Percentiles rank a stretch among this genome's conserved stretches.
Conservation (phyloP, 2,113 vertebrate genomes). For the Lepidothrix coronata region DNA sequence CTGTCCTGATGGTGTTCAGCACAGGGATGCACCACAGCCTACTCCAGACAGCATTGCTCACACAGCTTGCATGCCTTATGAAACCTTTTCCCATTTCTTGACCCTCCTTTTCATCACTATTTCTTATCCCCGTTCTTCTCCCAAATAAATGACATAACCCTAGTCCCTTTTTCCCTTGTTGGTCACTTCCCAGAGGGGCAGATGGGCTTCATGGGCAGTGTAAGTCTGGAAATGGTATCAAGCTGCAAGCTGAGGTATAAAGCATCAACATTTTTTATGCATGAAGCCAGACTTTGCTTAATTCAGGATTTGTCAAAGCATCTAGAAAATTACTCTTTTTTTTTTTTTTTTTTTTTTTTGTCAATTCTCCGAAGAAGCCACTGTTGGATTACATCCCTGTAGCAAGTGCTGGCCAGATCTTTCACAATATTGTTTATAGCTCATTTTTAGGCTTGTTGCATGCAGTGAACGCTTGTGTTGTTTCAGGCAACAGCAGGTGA, state of each 20-base stretch:
- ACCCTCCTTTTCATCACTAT: not conserved
- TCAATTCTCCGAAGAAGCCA: not conserved
- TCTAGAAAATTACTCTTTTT: slow-evolving; percentile 21
- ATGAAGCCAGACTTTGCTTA: not conserved
- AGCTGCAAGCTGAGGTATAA: not conserved
- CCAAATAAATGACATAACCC: not conserved
- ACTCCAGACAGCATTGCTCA: not conserved
- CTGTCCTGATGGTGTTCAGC: not conserved
- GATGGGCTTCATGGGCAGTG: not conserved
- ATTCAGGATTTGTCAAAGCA: slow-evolving; percentile 1
- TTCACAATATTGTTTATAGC: not conserved
- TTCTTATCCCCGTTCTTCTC: not conserved
- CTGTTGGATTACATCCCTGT: not conserved
- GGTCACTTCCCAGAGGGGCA: not conserved
- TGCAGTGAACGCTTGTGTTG: not conserved
- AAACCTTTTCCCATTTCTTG: not conserved
- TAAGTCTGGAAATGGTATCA: not conserved
- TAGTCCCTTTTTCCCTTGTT: not conserved
- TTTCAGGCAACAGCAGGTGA: slow-evolving; percentile 38
- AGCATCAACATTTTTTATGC: not conserved
- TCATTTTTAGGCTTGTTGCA: not conserved
- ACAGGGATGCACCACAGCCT: not conserved
- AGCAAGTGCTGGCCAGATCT: not conserved
- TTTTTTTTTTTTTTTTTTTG: slow-evolving; percentile 13
- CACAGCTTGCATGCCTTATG: not conserved